A percentile compares a stretch with the other conserved stretches of the same genome.
These are phyloP conservation scores for Palloptera scutellata DNA, from an alignment of 2,888 invertebrate species.

Conservation along the genomic window DNA sequence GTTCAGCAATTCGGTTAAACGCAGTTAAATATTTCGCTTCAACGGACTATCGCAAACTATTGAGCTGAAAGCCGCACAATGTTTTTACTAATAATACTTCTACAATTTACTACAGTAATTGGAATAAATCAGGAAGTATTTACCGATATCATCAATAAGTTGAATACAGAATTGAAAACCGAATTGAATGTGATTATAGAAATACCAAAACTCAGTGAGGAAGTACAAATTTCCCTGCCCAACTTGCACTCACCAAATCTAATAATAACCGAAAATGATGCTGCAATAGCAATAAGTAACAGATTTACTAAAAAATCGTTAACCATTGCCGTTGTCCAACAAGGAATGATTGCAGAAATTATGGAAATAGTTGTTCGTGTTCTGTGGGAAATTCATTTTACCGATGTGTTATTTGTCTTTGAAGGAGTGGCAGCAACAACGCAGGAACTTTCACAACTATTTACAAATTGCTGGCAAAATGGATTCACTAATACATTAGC, in stretches of 20 bases:
- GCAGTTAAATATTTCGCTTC: no score
- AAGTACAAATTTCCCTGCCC: neutral
- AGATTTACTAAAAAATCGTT: constrained; percentile 1
- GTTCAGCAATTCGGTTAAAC: no score
- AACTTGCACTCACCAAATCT: constrained; percentile 5
- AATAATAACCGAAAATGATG: constrained; percentile 4
- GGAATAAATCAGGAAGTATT: no score
- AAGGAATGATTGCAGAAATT: neutral
- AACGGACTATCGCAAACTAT: no score
- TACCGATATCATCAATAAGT: constrained; percentile 1
- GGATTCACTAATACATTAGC: constrained; percentile 46
- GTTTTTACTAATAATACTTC: no score
- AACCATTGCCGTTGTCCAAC: neutral
- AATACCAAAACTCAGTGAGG: neutral
- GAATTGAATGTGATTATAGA: constrained; percentile 15
- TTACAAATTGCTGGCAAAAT: constrained; percentile 42
- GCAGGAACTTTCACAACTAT: constrained; percentile 31
- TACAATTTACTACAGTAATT: no score
- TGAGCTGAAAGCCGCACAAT: no score
- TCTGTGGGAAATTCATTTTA: constrained; percentile 32
- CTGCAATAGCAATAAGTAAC: neutral
- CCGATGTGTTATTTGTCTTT: constrained; percentile 28
- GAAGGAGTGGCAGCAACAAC: neutral
- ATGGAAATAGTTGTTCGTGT: constrained; percentile 4
- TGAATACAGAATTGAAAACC: neutral